Conservation (phyloP, 2,113 vertebrate genomes). For the Leucoraja erinaceus region DNA sequence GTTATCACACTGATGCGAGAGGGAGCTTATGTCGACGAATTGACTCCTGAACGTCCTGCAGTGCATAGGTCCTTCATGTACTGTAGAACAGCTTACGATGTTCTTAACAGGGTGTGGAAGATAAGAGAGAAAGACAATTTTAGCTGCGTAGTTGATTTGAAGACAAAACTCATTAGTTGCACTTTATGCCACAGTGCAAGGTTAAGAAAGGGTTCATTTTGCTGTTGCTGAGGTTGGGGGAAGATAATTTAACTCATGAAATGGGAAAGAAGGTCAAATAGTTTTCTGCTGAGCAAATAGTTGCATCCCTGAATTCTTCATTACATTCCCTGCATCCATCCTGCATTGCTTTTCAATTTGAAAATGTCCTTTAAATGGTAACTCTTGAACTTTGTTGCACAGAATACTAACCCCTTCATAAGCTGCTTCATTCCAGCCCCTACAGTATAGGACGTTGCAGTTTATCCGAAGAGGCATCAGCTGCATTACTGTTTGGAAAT, state of each 20-base stretch:
- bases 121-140: too few species aligned
- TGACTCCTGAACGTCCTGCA: too few species aligned
- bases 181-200: background rate
- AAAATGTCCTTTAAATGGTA: background rate
- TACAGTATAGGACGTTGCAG: background rate
- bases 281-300: background rate
- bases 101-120: too few species aligned
- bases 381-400: too few species aligned
- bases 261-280: background rate
- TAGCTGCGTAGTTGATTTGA: too few species aligned
- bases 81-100: too few species aligned
- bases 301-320: background rate
- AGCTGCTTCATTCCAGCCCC: background rate
- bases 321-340: background rate
- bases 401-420: background rate
- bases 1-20: too few species aligned
- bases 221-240: background rate
- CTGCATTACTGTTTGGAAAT: background rate
- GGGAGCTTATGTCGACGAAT: too few species aligned
- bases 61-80: too few species aligned
- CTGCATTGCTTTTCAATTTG: background rate
- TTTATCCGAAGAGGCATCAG: background rate
- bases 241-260: background rate
- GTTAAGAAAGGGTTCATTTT: background rate
- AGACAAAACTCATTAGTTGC: too few species aligned